Conservation (phyloP, 2,888 invertebrate genomes). For the Ectemnius continuus region DNA sequence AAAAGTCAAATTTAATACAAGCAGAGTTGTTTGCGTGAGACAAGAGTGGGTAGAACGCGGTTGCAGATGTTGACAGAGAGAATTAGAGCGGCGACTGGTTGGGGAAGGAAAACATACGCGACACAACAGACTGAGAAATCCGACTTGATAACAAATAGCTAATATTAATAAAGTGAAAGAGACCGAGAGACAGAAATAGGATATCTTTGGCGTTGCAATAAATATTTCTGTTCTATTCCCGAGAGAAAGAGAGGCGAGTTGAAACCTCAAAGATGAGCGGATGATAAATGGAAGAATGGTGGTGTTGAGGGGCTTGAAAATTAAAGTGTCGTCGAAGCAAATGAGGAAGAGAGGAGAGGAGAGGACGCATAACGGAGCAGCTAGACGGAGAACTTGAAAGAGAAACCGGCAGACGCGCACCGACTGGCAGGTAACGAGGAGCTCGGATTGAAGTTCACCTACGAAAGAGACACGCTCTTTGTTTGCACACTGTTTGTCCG, state of each 20-base stretch:
- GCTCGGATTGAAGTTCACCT: not conserved
- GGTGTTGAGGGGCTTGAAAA: not conserved
- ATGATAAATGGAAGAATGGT: not conserved
- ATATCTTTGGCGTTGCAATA: too few species aligned
- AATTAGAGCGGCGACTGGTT: slow-evolving; percentile 4
- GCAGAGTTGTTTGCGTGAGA: not conserved
- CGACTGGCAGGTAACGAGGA: not conserved
- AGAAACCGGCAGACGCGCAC: not conserved
- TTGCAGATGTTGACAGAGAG: slow-evolving; percentile 26
- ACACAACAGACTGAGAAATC: not conserved
- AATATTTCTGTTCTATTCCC: too few species aligned
- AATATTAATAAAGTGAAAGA: slow-evolving; percentile 41
- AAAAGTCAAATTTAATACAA: not conserved
- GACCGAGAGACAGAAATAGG: too few species aligned
- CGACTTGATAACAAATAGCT: slow-evolving; percentile 27
- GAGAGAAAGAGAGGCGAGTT: too few species aligned
- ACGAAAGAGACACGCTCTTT: slow-evolving; percentile 1
- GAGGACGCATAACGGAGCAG: not conserved
- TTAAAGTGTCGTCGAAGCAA: slow-evolving; percentile 2
- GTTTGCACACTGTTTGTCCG: too few species aligned
- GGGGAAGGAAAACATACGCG: not conserved
- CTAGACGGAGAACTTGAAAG: slow-evolving; percentile 1
- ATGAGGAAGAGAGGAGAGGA: too few species aligned
- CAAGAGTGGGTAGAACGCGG: slow-evolving; percentile 14
- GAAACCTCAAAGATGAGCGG: not conserved